phyloP scores from a whole-genome alignment of 2,888 invertebrate species.

The Hedya salicella region DNA sequence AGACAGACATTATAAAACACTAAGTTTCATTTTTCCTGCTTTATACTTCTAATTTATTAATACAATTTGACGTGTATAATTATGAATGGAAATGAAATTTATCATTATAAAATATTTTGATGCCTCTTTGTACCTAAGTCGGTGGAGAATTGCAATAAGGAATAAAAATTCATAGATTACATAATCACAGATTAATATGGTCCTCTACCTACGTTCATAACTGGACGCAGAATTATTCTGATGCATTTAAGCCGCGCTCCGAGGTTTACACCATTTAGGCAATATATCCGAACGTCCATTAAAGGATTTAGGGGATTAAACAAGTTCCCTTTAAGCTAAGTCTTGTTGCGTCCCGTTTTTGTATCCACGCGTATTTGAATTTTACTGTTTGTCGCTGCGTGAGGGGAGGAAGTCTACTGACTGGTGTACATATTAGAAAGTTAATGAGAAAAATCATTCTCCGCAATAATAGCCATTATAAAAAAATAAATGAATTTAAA shows the following conservation, averaged over 20 bases:
- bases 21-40: too few species aligned
- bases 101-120: too few species aligned
- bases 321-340: conserved; percentile 54
- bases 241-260: conserved; percentile 44
- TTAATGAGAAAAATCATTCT: too few species aligned
- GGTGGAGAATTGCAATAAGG: not conserved
- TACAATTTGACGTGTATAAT: too few species aligned
- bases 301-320: conserved; percentile 73
- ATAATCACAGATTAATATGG: not conserved
- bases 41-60: too few species aligned
- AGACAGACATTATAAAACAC: too few species aligned
- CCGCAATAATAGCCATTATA: too few species aligned
- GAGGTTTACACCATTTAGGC: conserved; percentile 67
- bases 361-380: conserved; percentile 47
- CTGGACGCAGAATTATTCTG: conserved; percentile 27
- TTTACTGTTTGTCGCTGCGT: not conserved
- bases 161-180: not conserved
- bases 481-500: too few species aligned
- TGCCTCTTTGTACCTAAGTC: too few species aligned
- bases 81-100: too few species aligned
- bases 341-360: conserved; percentile 57
- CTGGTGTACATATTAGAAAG: too few species aligned
- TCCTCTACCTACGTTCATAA: conserved; percentile 20
- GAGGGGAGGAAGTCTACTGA: not conserved
- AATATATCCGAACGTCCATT: conserved; percentile 72